phyloP scores from a whole-genome alignment of 2,113 vertebrate species.

The Malurus elegans region DNA sequence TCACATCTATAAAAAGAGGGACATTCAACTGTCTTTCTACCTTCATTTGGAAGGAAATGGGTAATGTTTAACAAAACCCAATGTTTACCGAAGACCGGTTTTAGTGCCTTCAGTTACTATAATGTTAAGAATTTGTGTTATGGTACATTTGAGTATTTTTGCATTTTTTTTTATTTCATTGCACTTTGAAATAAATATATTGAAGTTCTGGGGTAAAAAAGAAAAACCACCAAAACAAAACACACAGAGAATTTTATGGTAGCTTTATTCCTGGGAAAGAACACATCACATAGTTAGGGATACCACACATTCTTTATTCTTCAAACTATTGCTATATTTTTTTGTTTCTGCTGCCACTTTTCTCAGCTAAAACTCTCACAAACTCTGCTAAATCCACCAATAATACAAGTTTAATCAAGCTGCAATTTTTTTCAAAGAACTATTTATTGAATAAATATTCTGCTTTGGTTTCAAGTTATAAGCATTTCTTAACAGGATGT shows the following conservation, averaged over 20 bases:
- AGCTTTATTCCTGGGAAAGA: background rate
- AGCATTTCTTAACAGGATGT: background rate
- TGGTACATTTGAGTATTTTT: background rate
- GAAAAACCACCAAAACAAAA: background rate
- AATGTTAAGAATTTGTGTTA: background rate
- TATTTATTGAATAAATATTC: background rate
- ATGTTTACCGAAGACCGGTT: background rate
- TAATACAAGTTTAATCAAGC: background rate
- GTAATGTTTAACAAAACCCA: background rate
- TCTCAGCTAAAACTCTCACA: background rate
- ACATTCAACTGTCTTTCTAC: background rate
- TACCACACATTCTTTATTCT: background rate
- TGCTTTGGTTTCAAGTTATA: background rate
- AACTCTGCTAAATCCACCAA: background rate
- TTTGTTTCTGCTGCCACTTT: background rate
- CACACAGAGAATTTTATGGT: background rate
- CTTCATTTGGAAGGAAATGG: background rate
- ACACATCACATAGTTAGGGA: background rate
- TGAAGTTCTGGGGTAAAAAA: background rate
- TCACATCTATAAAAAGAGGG: background rate
- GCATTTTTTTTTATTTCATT: background rate
- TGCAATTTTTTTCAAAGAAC: background rate
- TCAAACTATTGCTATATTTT: background rate
- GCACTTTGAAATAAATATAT: background rate
- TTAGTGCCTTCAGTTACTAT: background rate